A percentile compares a stretch with the other conserved stretches of the same genome.
Conservation (phyloP, 2,797 vertebrate species). For the Odontamblyopus lacepedii region DNA sequence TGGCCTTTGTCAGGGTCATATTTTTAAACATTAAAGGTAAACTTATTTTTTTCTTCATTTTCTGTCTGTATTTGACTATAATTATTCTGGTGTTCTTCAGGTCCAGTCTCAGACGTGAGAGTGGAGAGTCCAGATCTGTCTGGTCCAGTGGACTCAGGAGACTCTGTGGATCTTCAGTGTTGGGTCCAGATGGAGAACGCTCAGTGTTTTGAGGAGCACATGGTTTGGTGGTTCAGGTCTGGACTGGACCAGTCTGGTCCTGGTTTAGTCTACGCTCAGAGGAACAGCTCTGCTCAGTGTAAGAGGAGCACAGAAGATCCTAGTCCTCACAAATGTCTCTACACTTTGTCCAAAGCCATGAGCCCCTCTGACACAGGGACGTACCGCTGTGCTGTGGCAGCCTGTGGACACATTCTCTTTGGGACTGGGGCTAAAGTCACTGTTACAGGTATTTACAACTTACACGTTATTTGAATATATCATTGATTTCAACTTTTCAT, state of each 20-base stretch:
- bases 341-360: slow-evolving; percentile 28
- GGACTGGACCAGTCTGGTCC: slow-evolving; percentile 6
- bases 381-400: slow-evolving; percentile 34
- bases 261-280: background rate
- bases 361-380: slow-evolving; percentile 28
- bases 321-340: slow-evolving; percentile 20
- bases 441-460: slow-evolving; percentile 20
- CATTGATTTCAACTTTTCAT: accelerated
- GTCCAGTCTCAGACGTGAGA: background rate
- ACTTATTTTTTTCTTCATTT: background rate
- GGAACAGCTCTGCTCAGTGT: background rate
- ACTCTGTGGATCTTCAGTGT: slow-evolving; percentile 27
- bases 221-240: slow-evolving; percentile 29
- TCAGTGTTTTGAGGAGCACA: slow-evolving; percentile 8
- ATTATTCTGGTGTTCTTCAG: background rate
- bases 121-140: background rate
- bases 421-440: slow-evolving; percentile 5
- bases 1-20: background rate
- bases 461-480: background rate
- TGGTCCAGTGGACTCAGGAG: background rate
- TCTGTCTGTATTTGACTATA: background rate
- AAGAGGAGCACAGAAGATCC: background rate
- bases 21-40: slow-evolving; percentile 49
- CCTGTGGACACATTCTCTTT: slow-evolving; percentile 21
- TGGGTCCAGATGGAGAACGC: slow-evolving; percentile 11